A percentile compares a stretch with the other conserved stretches of the same genome.
These are phyloP conservation scores for Melanotaenia trifasciata DNA, from an alignment of 2,797 vertebrate genomes.

Conservation along the genomic window DNA sequence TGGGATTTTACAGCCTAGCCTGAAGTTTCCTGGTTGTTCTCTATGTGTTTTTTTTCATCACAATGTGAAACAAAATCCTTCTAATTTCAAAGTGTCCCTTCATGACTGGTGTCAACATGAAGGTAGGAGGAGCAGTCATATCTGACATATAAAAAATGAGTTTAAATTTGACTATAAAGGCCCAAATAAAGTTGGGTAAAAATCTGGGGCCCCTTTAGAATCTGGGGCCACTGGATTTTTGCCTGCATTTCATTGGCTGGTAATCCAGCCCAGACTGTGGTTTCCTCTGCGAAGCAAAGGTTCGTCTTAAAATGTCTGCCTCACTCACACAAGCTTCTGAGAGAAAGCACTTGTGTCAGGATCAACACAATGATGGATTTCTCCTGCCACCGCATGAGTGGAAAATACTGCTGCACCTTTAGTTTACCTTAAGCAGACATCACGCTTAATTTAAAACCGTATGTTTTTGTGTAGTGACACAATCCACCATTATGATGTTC, in stretches of 20 bases:
- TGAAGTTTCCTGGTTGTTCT: background rate
- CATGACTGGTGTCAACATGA: background rate
- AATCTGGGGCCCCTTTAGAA: background rate
- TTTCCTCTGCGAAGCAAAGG: background rate
- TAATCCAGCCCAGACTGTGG: conserved; percentile 10
- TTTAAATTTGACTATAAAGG: background rate
- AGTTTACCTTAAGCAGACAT: conserved; percentile 15
- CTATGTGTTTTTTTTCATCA: background rate
- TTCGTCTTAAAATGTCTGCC: conserved; percentile 2
- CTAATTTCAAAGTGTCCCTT: background rate
- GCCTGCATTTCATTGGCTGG: background rate
- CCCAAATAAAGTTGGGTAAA: conserved; percentile 4
- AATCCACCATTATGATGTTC: conserved; percentile 7
- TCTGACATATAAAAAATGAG: too few species aligned
- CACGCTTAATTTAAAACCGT: conserved; percentile 17
- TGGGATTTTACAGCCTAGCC: conserved; percentile 1
- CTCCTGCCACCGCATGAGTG: conserved; percentile 22
- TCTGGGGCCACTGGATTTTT: background rate
- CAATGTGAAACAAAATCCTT: background rate
- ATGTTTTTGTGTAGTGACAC: conserved; percentile 18
- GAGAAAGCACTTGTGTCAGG: conserved; percentile 15
- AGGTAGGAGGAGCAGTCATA: background rate
- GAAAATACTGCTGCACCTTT: conserved; percentile 20
- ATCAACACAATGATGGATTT: conserved; percentile 15
- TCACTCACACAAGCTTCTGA: conserved; percentile 2